Conservation (phyloP, 2,888 invertebrate species). For the Siphonodentalium dalli region DNA sequence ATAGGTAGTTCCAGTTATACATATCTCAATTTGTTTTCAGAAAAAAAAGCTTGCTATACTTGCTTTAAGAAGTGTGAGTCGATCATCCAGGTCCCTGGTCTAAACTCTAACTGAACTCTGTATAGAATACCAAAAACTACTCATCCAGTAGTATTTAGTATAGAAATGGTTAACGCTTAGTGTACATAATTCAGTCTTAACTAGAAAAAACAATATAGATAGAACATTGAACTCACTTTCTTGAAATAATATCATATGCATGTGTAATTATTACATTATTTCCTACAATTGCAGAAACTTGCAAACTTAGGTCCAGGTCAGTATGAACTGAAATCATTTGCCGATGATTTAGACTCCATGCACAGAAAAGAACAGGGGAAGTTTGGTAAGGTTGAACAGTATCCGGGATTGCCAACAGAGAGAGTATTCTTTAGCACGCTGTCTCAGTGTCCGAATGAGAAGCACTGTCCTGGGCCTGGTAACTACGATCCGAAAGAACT, state of each 20-base stretch:
- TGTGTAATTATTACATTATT: background rate
- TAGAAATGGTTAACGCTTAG: no score
- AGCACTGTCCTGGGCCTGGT: constrained; percentile 59
- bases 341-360: constrained; percentile 45
- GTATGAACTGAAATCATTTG: constrained; percentile 53
- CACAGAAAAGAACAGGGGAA: constrained; percentile 53
- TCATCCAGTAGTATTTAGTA: no score
- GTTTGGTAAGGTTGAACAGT: constrained; percentile 58
- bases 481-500: constrained; percentile 49
- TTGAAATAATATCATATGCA: background rate
- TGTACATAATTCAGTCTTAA: background rate
- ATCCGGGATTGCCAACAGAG: constrained; percentile 52
- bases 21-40: no score
- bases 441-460: constrained; percentile 50
- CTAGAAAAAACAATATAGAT: background rate
- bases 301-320: constrained; percentile 57
- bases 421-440: constrained; percentile 54
- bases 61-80: no score
- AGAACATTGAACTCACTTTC: background rate
- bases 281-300: constrained; percentile 39
- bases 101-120: no score
- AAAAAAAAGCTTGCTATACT: no score
- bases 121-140: no score
- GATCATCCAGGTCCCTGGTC: no score
- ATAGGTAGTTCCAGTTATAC: no score